A percentile compares a stretch with the other conserved stretches of the same genome.
phyloP scores from a whole-genome alignment of 2,888 invertebrate genomes.

The Parnassius apollo region DNA sequence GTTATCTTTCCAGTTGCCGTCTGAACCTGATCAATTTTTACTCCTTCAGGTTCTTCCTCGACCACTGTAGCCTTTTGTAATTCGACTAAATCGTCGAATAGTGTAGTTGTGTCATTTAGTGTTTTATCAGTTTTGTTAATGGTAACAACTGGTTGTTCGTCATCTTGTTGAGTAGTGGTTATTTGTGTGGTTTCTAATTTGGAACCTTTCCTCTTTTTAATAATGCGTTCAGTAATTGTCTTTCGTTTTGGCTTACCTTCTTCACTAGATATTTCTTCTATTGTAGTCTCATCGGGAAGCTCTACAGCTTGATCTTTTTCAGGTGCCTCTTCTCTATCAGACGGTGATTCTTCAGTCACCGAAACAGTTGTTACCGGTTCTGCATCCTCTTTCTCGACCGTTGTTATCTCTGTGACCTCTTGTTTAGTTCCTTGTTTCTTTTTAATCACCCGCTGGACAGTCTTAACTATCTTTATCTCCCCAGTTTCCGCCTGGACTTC shows the following conservation, averaged over 20 bases:
- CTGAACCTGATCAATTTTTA: too few relatives aligned
- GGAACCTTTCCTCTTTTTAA: constrained; percentile 22
- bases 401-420: constrained; percentile 32
- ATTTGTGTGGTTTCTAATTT: constrained; percentile 31
- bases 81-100: constrained; percentile 35
- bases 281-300: constrained; percentile 16
- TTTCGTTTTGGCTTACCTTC: constrained; percentile 47
- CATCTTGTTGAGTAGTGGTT: constrained; percentile 44
- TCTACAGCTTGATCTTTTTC: not conserved
- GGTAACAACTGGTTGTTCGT: constrained; percentile 48
- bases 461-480: constrained; percentile 24
- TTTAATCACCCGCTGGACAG: constrained; percentile 4
- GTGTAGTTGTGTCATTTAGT: not conserved
- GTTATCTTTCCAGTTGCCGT: too few relatives aligned
- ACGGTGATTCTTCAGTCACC: not conserved
- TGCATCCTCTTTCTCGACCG: constrained; percentile 36
- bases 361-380: constrained; percentile 26
- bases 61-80: constrained; percentile 24
- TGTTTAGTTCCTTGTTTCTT: constrained; percentile 4
- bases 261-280: constrained; percentile 33
- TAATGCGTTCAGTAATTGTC: constrained; percentile 27
- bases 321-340: constrained; percentile 17
- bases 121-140: constrained; percentile 28
- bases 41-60: too few relatives aligned
- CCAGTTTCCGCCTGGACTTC: constrained; percentile 24